These are phyloP conservation scores for Laticauda laticaudata DNA, from an alignment of 2,113 vertebrate species.

Conservation along the genomic window DNA sequence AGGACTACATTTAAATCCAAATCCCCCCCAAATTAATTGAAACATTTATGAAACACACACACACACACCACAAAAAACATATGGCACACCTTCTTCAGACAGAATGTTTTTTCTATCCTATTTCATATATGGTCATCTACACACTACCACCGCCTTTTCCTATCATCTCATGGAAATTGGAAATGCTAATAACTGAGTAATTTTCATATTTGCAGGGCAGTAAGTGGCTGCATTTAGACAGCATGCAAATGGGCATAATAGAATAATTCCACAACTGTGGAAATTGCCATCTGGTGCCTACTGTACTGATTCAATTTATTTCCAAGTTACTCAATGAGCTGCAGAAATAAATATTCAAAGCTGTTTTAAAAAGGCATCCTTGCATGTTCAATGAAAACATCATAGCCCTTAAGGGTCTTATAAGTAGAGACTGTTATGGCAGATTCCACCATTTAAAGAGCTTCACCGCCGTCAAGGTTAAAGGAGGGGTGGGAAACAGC, in stretches of 20 bases:
- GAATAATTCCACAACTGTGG: slow-evolving; percentile 10
- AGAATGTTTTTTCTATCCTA: background rate
- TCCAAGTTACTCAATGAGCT: background rate
- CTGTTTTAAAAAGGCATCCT: background rate
- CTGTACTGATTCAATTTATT: slow-evolving; percentile 13
- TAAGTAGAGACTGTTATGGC: background rate
- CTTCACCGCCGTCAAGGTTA: background rate
- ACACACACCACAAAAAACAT: background rate
- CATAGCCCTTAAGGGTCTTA: background rate
- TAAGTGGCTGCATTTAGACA: slow-evolving; percentile 39
- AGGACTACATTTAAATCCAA: background rate
- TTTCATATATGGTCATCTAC: background rate
- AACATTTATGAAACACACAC: background rate
- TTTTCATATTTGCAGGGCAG: slow-evolving; percentile 33
- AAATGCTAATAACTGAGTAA: background rate
- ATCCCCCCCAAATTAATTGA: background rate
- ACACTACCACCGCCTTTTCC: slow-evolving; percentile 1
- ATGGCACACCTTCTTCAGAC: no score
- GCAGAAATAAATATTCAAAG: slow-evolving; percentile 16
- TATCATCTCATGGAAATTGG: background rate
- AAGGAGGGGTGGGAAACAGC: background rate
- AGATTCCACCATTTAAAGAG: background rate
- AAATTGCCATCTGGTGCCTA: slow-evolving; percentile 5
- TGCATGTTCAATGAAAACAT: slow-evolving; percentile 4
- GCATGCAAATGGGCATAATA: slow-evolving; percentile 32